These are phyloP conservation scores for Parazoanthus swiftii DNA, from an alignment of 92 coral and sea anemone genomes.

Conservation along the genomic window DNA sequence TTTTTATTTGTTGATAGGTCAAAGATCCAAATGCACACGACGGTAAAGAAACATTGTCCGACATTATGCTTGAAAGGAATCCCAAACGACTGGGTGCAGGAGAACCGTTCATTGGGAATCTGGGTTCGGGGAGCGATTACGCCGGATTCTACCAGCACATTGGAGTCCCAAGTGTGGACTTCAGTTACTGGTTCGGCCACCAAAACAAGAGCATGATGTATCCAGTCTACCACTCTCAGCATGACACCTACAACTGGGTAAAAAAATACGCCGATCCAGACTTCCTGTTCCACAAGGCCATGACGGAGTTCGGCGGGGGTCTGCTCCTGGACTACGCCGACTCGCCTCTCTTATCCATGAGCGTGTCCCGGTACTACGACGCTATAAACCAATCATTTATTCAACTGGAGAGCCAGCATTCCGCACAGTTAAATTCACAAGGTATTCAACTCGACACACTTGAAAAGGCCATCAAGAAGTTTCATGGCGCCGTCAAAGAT, in stretches of 20 bases:
- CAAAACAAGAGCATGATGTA: constrained; percentile 49
- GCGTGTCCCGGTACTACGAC: constrained; percentile 53
- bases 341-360: constrained; percentile 57
- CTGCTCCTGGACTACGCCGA: constrained; percentile 63
- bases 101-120: constrained; percentile 47
- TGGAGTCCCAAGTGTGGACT: constrained; percentile 70
- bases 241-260: constrained; percentile 74
- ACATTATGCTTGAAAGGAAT: constrained; percentile 64
- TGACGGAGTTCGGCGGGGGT: constrained; percentile 62
- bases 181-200: constrained; percentile 59
- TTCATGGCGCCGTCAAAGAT: constrained; percentile 54
- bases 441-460: constrained; percentile 46
- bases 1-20: constrained; percentile 4
- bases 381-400: constrained; percentile 44
- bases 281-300: constrained; percentile 64
- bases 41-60: constrained; percentile 51
- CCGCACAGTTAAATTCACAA: constrained; percentile 14
- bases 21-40: constrained; percentile 68
- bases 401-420: constrained; percentile 36
- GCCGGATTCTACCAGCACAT: constrained; percentile 68
- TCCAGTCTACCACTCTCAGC: constrained; percentile 80
- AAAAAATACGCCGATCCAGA: constrained; percentile 66
- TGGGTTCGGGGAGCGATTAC: constrained; percentile 72
- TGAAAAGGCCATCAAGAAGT: constrained; percentile 56
- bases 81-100: constrained; percentile 39